phyloP scores from a whole-genome alignment of 2,888 invertebrate genomes.

The Taenaris catops region DNA sequence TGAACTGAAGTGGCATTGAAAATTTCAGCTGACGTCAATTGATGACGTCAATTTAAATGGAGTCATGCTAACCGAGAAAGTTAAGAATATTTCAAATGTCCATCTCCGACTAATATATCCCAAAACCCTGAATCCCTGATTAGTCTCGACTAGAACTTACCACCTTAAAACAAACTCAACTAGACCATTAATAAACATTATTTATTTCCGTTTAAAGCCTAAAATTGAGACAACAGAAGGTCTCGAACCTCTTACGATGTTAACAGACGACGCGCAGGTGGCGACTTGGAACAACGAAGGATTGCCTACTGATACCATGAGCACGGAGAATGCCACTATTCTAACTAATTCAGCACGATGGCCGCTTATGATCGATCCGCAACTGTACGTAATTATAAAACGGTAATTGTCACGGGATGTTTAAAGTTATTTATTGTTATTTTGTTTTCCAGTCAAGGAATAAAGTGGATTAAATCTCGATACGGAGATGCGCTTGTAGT shows the following conservation, averaged over 20 bases:
- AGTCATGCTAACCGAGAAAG: too few relatives aligned
- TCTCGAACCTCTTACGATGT: constrained; percentile 89
- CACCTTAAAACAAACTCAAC: too few relatives aligned
- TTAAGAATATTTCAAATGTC: too few relatives aligned
- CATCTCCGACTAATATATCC: too few relatives aligned
- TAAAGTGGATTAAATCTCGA: constrained; percentile 97
- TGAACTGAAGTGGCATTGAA: too few relatives aligned
- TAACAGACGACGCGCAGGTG: constrained; percentile 95
- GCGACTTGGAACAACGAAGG: constrained; percentile 98
- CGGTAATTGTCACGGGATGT: too few relatives aligned
- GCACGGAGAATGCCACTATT: constrained; percentile 96
- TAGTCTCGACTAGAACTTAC: too few relatives aligned
- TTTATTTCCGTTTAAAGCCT: constrained; percentile 62
- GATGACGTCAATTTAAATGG: too few relatives aligned
- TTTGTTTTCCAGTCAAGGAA: constrained; percentile 84
- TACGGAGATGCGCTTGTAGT: constrained; percentile 87
- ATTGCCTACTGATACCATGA: constrained; percentile 95
- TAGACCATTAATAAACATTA: too few relatives aligned
- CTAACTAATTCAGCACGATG: constrained; percentile 93
- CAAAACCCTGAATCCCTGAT: too few relatives aligned
- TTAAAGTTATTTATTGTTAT: too few relatives aligned
- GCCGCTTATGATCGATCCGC: constrained; percentile 98
- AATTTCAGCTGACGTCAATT: too few relatives aligned
- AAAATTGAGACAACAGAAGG: constrained; percentile 89
- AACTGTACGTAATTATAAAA: constrained; percentile 70